phyloP scores from a whole-genome alignment of 2,888 invertebrate genomes.

The Himalopsyche kuldschensis region DNA sequence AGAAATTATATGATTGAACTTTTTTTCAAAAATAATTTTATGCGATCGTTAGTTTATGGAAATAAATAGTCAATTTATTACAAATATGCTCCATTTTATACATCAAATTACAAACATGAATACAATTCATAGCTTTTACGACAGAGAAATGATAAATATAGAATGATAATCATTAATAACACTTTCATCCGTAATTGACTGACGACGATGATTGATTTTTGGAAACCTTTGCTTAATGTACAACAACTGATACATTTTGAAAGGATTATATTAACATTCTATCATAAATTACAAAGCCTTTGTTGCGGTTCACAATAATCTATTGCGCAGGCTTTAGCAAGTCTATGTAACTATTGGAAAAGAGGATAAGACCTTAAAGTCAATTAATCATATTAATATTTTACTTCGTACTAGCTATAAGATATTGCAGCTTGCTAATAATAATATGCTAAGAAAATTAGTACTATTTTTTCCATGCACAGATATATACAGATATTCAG shows the following conservation, averaged over 20 bases:
- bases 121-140: no score
- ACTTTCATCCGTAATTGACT: neutral
- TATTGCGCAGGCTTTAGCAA: neutral
- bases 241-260: neutral
- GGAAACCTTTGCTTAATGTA: neutral
- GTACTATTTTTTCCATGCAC: no score
- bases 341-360: neutral
- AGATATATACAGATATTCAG: no score
- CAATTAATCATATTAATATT: neutral
- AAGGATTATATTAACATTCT: neutral
- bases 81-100: no score
- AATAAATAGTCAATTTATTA: no score
- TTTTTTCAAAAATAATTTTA: no score
- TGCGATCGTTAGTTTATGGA: no score
- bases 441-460: no score
- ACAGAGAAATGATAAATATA: no score
- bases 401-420: neutral
- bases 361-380: neutral
- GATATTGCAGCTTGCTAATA: neutral
- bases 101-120: no score
- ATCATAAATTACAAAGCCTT: neutral
- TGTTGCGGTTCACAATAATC: neutral
- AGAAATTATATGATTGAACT: no score
- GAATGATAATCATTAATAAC: no score
- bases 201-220: neutral